These are phyloP conservation scores for Azorinus chamasolen DNA, from an alignment of 2,888 invertebrate species.

Conservation along the genomic window DNA sequence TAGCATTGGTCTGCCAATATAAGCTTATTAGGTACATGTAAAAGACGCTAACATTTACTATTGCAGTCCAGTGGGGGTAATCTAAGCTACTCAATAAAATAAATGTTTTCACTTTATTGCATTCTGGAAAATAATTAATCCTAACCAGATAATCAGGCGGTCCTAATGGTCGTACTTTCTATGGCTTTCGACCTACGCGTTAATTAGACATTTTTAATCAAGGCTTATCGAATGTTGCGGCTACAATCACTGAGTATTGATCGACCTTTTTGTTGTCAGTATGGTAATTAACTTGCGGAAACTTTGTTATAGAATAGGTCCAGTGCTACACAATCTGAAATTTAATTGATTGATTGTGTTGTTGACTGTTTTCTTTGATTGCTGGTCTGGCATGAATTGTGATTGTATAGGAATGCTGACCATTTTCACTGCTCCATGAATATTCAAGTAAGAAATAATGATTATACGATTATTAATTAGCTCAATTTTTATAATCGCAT, in stretches of 20 bases:
- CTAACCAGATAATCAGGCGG: constrained; percentile 39
- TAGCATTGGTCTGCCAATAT: too few relatives aligned
- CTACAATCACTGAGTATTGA: constrained; percentile 11
- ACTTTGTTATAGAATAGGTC: constrained; percentile 44
- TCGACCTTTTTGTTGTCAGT: constrained; percentile 41
- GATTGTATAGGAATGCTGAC: too few relatives aligned
- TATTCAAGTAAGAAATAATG: too few relatives aligned
- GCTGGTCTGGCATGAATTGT: too few relatives aligned
- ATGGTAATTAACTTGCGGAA: constrained; percentile 51
- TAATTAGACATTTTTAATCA: constrained; percentile 65
- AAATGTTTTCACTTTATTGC: constrained; percentile 20
- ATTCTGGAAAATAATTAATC: constrained; percentile 34
- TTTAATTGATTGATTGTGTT: constrained; percentile 46
- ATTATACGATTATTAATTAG: too few relatives aligned
- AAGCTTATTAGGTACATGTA: too few relatives aligned
- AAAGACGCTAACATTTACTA: too few relatives aligned
- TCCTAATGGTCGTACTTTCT: constrained; percentile 25
- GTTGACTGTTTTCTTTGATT: constrained; percentile 1
- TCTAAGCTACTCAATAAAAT: constrained; percentile 5
- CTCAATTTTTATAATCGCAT: too few relatives aligned
- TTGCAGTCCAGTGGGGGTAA: too few relatives aligned
- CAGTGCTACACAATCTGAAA: constrained; percentile 36
- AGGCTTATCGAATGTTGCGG: constrained; percentile 56
- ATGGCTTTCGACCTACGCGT: constrained; percentile 51
- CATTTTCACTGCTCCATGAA: too few relatives aligned